phyloP scores from a whole-genome alignment of 2,113 vertebrate species.

The Laticauda laticaudata region DNA sequence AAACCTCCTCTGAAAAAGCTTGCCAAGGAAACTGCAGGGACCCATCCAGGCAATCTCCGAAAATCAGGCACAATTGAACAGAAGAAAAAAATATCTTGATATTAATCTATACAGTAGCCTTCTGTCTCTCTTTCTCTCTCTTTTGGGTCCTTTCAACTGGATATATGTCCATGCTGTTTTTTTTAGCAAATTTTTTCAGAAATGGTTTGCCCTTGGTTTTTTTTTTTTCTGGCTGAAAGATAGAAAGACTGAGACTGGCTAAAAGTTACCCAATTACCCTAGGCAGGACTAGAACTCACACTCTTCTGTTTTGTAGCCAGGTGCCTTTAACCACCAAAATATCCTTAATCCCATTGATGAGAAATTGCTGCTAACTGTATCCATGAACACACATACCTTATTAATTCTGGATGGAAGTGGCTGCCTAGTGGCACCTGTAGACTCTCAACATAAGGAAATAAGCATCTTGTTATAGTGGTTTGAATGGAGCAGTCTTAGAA shows the following conservation, averaged over 20 bases:
- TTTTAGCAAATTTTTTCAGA: not conserved
- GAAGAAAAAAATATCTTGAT: not conserved
- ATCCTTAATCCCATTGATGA: not conserved
- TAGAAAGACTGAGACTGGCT: not conserved
- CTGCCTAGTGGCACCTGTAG: not conserved
- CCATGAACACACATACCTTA: too few relatives aligned
- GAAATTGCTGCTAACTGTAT: fast-evolving
- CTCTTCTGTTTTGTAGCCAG: not conserved
- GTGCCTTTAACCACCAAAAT: not conserved
- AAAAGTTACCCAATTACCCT: not conserved
- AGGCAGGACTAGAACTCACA: not conserved
- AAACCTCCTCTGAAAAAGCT: too few relatives aligned
- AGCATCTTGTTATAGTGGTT: fast-evolving
- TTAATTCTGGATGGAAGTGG: not conserved
- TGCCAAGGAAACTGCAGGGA: too few relatives aligned
- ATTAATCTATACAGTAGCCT: not conserved
- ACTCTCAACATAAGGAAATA: not conserved
- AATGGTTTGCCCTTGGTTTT: not conserved
- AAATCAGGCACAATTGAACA: too few relatives aligned
- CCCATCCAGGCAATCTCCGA: too few relatives aligned
- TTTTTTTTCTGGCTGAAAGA: not conserved
- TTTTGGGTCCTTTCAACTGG: not conserved
- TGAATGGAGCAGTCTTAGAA: not conserved
- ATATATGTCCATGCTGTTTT: not conserved
- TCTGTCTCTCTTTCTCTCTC: not conserved